Percentiles rank a stretch among this genome's conserved stretches.
These are phyloP conservation scores for Rhynchotus rufescens DNA, from an alignment of 2,797 vertebrate species.

Conservation along the genomic window DNA sequence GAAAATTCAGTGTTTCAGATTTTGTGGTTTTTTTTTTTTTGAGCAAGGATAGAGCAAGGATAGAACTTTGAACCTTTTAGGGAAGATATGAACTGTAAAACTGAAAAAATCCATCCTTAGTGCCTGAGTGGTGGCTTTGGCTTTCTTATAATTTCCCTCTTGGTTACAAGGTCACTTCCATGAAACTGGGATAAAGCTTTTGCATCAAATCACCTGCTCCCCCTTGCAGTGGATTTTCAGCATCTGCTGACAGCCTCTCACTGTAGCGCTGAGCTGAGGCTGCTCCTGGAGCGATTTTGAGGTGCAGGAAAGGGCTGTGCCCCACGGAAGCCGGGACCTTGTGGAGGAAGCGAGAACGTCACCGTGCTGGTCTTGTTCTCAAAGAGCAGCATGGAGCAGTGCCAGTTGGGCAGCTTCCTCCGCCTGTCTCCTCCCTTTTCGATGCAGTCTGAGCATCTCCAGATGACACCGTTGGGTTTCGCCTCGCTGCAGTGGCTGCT, in stretches of 20 bases:
- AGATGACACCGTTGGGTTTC: not conserved
- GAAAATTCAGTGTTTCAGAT: not conserved
- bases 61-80: not conserved
- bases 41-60: not conserved
- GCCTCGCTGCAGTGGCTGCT: not conserved
- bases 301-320: rapidly evolving
- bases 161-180: not conserved
- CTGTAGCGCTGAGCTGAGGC: not conserved
- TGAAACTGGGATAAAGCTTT: not conserved
- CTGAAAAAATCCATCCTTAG: not conserved
- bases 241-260: not conserved
- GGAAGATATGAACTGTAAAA: not conserved
- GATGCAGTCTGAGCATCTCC: not conserved
- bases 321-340: not conserved
- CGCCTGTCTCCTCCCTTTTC: not conserved
- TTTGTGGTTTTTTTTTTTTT: not conserved
- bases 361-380: not conserved
- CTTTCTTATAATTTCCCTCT: not conserved
- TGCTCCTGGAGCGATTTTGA: not conserved
- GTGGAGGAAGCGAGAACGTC: not conserved
- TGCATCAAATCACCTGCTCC: not conserved
- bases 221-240: not conserved
- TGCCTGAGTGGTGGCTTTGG: not conserved
- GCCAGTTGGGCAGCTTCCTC: not conserved
- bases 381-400: not conserved